phyloP scores from a whole-genome alignment of 2,888 invertebrate genomes.

The Drosophila rubida region DNA sequence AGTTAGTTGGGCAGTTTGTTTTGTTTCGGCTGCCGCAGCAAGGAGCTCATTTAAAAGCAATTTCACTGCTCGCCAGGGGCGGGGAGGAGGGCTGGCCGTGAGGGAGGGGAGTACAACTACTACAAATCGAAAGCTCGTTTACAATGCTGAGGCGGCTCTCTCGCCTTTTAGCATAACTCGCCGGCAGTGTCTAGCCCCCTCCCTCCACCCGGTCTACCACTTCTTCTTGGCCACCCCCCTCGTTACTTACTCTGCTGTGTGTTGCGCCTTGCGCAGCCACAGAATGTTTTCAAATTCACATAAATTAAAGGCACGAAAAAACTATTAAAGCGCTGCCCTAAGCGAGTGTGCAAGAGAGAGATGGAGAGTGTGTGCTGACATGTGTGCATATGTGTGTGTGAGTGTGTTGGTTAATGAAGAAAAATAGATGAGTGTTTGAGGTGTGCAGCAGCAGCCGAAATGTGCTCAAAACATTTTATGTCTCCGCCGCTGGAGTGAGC shows the following conservation, averaged over 20 bases:
- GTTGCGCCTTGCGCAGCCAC: constrained; percentile 21
- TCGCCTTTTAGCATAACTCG: neutral
- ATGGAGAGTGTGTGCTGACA: constrained; percentile 8
- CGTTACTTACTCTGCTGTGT: too few species aligned
- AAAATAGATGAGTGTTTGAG: constrained; percentile 62
- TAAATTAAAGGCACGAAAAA: constrained; percentile 76
- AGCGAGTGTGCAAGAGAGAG: constrained; percentile 10
- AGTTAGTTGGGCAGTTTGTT: constrained; percentile 3
- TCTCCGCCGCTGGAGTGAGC: constrained; percentile 4
- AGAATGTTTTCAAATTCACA: constrained; percentile 69
- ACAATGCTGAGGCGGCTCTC: constrained; percentile 38
- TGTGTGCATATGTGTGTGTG: constrained; percentile 17
- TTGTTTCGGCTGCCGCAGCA: constrained; percentile 30
- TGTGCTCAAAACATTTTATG: constrained; percentile 51
- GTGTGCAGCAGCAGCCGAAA: constrained; percentile 48
- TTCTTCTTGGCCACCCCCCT: neutral
- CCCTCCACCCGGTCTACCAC: constrained; percentile 6
- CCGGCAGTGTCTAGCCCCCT: neutral
- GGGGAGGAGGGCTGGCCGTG: neutral
- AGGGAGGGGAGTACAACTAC: neutral
- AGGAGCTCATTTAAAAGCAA: constrained; percentile 71
- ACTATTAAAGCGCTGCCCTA: constrained; percentile 65
- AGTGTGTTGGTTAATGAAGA: constrained; percentile 61
- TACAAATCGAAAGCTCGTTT: constrained; percentile 54
- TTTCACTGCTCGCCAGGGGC: constrained; percentile 53